Conservation (phyloP, 2,113 vertebrate genomes). For the Rattus norvegicus region GRCr8 NC_086022.1:83589001-83589500, state of each 20-base stretch:
- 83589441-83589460: not conserved
- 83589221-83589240: not conserved
- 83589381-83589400: not conserved
- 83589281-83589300: not conserved
- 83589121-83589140: not conserved
- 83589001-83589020: not conserved
- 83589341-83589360: not conserved
- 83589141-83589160: not conserved
- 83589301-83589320: not conserved
- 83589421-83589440: too few relatives aligned
- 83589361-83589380: not conserved
- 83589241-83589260: not conserved
- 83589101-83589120: not conserved
- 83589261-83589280: not conserved
- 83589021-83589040: not conserved
- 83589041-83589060: not conserved
- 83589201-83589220: not conserved
- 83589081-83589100: not conserved
- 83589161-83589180: not conserved
- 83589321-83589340: not conserved
- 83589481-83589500: not conserved
- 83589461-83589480: not conserved
- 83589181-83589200: too few relatives aligned
- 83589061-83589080: not conserved
- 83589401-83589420: not conserved